phyloP scores from a whole-genome alignment of 2,797 vertebrate species.

The Helarctos malayanus region DNA sequence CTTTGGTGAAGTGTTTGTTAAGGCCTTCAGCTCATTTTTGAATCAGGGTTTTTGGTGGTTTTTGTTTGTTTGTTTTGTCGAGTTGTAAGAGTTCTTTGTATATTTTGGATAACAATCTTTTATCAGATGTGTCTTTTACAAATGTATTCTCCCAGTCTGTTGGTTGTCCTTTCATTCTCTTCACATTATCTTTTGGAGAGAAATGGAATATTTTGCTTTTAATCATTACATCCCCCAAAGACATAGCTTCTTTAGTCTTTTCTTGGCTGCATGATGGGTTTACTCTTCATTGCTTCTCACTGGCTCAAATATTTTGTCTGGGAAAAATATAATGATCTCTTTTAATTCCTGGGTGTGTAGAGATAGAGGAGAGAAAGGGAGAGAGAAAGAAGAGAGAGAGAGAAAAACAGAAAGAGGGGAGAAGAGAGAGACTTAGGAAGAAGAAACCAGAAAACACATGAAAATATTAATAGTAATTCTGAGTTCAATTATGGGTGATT shows the following conservation, averaged over 20 bases:
- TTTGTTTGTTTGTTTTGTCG: background rate
- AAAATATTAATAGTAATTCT: background rate
- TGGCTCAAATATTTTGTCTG: background rate
- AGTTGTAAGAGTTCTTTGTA: background rate
- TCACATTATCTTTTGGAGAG: background rate
- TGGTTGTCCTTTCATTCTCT: background rate
- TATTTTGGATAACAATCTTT: background rate
- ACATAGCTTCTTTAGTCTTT: background rate
- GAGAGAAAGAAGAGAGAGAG: no score
- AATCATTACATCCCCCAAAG: background rate
- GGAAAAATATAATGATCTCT: background rate
- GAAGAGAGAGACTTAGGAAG: background rate
- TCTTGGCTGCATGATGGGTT: background rate
- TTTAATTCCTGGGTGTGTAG: background rate
- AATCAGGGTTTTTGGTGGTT: background rate
- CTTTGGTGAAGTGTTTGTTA: background rate
- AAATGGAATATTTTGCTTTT: background rate
- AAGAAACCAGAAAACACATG: background rate
- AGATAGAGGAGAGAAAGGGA: background rate
- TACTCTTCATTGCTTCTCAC: slow-evolving; percentile 19
- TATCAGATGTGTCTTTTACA: background rate
- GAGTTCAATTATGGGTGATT: background rate
- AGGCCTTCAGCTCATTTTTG: background rate
- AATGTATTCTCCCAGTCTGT: background rate
- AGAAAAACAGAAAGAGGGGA: background rate